Evolutionary conservation across 2,888 invertebrate genomes (phyloP).

Genomic region (Eubasilissa splendida): DNA sequence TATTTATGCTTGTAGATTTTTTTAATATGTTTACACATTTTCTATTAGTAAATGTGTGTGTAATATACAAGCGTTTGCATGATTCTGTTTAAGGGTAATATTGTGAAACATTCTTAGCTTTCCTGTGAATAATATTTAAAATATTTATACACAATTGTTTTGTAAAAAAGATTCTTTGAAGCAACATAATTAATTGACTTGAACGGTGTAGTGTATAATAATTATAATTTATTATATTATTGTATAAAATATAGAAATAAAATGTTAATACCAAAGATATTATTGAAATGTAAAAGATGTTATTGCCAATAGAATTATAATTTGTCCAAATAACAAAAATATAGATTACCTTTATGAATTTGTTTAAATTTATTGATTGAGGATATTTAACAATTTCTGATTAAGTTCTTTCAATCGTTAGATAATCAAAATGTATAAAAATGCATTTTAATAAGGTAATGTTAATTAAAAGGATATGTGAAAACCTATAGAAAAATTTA

Average conservation of each 20-base stretch:
- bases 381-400: too few species aligned
- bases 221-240: slow-evolving; percentile 13
- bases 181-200: slow-evolving; percentile 13
- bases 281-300: slow-evolving; percentile 31
- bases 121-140: slow-evolving; percentile 3
- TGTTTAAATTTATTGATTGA: neutral
- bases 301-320: slow-evolving; percentile 28
- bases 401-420: too few species aligned
- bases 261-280: slow-evolving; percentile 16
- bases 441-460: too few species aligned
- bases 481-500: too few species aligned
- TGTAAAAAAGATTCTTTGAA: slow-evolving; percentile 12
- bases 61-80: too few species aligned
- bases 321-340: slow-evolving; percentile 25
- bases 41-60: too few species aligned
- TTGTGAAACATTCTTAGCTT: neutral
- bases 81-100: too few species aligned
- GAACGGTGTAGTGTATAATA: slow-evolving; percentile 16
- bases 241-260: slow-evolving; percentile 27
- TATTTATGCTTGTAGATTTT: too few species aligned
- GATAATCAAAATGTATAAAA: too few species aligned
- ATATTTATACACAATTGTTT: neutral
- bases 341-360: slow-evolving; percentile 30
- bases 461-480: too few species aligned
- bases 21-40: too few species aligned